Percentiles rank a stretch among this genome's conserved stretches.
Evolutionary conservation across 2,113 vertebrate species (phyloP).

Genomic region (Carettochelys insculpta): DNA sequence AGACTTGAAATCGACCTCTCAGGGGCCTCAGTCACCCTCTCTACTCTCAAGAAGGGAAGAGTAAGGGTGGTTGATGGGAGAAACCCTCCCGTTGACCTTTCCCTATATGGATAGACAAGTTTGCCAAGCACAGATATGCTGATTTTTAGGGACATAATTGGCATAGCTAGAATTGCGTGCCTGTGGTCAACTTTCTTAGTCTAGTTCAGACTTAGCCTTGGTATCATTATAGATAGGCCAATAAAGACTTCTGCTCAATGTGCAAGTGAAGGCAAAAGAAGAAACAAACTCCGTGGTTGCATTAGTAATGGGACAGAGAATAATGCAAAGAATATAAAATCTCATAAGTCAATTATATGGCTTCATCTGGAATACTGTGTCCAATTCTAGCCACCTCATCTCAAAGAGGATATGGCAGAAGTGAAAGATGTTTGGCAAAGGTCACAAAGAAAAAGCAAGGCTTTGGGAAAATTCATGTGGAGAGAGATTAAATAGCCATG

Average conservation of each 20-base stretch:
- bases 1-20: too few species aligned
- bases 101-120: too few species aligned
- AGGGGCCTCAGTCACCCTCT: too few species aligned
- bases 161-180: too few species aligned
- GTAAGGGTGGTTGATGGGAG: too few species aligned
- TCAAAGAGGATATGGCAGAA: neutral
- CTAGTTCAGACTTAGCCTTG: too few species aligned
- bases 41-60: too few species aligned
- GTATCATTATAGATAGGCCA: neutral
- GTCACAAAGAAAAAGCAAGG: neutral
- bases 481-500: neutral
- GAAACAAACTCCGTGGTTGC: neutral
- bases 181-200: too few species aligned
- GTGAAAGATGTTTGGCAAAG: neutral
- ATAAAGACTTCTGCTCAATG: rapidly evolving
- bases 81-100: too few species aligned
- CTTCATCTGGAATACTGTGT: neutral
- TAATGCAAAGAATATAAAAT: neutral
- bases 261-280: neutral
- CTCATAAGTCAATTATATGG: neutral
- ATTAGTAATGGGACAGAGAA: neutral
- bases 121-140: too few species aligned
- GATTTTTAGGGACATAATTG: too few species aligned
- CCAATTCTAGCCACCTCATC: neutral
- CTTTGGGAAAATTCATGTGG: neutral